Base-by-base conservation (phyloP, 2,888 invertebrate genomes). In the Macaria liturata region DNA sequence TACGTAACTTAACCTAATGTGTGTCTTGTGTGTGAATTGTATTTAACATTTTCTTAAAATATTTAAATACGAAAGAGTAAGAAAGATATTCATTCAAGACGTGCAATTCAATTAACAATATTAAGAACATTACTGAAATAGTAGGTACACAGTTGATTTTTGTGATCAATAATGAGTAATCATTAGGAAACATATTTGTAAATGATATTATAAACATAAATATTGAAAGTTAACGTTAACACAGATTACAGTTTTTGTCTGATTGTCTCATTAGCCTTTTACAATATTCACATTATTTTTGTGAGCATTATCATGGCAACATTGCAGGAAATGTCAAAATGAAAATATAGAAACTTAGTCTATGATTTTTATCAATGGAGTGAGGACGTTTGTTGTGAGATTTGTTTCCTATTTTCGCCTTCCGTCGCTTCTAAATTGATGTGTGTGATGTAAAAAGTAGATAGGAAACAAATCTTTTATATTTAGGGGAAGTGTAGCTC, bases 391-490 rank as follows among this genome's bases (percentile, higher is more conserved):
- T 83, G 83, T 86, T 84, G 86, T 87, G 85, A 82, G 72, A 83
- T 83, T 85, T 81, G 73, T 88, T 87, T 84, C 84, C 80, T 88
- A 86, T 83, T 84, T 82, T 88, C 82, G 83, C 84, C 83, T 90
- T 85, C 82, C 84, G 86, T 86, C 84, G 80, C 83, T 79, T 77
- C 48, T 46, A 57, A 76, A 78, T 81, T 79, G 76, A 78, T 82
- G 72, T 80, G 76, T 89, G 84, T 88, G 78, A 89, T 88, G 84
- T 86, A 69, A 77, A 79, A 83, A 78, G 76, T 85, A 86, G 80
- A 83, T 86, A 84, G 81, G 72, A 75, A 77, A 62, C 75, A 77
- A 83, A 81, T 82, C 79, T 81, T 84, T 82, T 77, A 80, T 83
- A 78, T 74, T 66, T 64, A 82, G 42, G 32, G 34, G 45, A 80